A percentile compares a stretch with the other conserved stretches of the same genome.
These are phyloP conservation scores for Ahaetulla prasina DNA, from an alignment of 2,113 vertebrate species.

Conservation along the genomic window DNA sequence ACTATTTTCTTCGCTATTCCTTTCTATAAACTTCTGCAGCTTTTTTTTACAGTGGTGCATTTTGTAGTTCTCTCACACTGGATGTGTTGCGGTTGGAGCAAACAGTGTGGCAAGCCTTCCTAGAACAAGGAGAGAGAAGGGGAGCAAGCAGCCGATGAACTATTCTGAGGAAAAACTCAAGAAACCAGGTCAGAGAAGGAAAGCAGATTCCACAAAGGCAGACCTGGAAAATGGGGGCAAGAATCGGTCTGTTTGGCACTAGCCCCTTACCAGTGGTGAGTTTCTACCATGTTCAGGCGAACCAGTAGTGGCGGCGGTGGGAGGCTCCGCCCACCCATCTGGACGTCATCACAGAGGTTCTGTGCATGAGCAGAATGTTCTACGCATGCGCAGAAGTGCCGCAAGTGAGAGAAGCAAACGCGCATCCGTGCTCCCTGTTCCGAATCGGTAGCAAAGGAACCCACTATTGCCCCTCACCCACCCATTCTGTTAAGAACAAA, in stretches of 20 bases:
- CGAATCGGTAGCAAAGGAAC: too few species aligned
- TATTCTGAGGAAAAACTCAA: neutral
- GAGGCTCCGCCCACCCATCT: too few species aligned
- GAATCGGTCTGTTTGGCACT: neutral
- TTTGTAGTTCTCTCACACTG: neutral
- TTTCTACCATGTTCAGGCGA: too few species aligned
- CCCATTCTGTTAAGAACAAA: neutral
- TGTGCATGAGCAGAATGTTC: too few species aligned
- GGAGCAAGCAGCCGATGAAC: neutral
- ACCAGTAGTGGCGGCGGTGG: too few species aligned
- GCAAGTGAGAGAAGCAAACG: too few species aligned
- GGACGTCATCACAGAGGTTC: too few species aligned
- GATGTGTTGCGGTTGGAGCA: neutral
- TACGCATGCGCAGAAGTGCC: too few species aligned
- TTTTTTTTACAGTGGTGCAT: neutral
- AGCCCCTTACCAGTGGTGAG: too few species aligned
- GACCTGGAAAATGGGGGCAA: neutral
- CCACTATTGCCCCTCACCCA: too few species aligned
- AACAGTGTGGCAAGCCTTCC: neutral
- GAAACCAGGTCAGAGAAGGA: neutral
- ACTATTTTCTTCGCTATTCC: neutral
- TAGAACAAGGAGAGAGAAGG: neutral
- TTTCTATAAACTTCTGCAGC: neutral
- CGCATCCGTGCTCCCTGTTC: too few species aligned
- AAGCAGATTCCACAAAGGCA: neutral